phyloP scores from a whole-genome alignment of 2,797 vertebrate genomes.

The Falco peregrinus region DNA sequence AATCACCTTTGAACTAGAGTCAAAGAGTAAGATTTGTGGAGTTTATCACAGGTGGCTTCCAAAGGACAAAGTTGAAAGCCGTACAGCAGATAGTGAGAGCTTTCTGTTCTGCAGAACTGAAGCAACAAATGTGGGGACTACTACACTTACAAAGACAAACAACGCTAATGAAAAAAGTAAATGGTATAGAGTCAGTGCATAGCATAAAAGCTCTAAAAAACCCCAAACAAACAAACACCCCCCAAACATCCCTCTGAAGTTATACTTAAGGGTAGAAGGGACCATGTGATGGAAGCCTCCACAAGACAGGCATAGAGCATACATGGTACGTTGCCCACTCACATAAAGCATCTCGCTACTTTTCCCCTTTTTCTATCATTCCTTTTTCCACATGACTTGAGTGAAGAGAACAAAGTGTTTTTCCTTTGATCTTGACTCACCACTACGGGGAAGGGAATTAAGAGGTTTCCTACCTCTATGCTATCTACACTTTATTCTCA shows the following conservation, averaged over 20 bases:
- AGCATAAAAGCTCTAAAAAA: background rate
- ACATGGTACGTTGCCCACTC: background rate
- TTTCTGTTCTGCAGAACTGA: background rate
- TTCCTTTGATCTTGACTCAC: background rate
- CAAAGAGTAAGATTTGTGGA: background rate
- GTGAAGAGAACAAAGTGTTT: background rate
- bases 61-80: slow-evolving; percentile 56
- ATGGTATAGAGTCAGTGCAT: background rate
- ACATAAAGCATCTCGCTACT: background rate
- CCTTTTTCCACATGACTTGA: background rate
- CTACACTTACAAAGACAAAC: background rate
- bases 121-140: background rate
- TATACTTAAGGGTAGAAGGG: background rate
- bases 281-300: background rate
- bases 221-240: background rate
- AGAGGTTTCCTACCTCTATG: background rate
- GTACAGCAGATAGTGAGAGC: background rate
- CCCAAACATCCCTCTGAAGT: background rate
- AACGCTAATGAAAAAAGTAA: background rate
- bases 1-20: slow-evolving; percentile 37
- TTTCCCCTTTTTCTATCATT: background rate
- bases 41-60: background rate
- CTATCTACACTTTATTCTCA: background rate
- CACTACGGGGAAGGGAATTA: background rate
- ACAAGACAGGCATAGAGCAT: background rate